Conservation (phyloP, 1,140 invertebrate species). For the Drosophila sp. region DNA sequence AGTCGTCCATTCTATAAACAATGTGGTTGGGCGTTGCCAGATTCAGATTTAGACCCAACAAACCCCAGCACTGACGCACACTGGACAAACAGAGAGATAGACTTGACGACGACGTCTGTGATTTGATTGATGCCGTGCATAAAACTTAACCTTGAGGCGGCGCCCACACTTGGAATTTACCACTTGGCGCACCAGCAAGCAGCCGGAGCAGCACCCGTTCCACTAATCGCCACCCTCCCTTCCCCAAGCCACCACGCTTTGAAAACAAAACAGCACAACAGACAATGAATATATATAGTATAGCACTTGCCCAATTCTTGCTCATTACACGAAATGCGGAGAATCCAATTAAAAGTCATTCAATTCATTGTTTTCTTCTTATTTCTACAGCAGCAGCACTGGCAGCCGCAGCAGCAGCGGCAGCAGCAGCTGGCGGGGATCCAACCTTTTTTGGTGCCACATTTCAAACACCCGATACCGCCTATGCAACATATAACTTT, state of each 20-base stretch:
- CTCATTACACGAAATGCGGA: slow-evolving; percentile 26
- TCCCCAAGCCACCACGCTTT: neutral
- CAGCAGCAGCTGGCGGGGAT: slow-evolving; percentile 54
- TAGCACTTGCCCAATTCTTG: slow-evolving; percentile 62
- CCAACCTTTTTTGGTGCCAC: slow-evolving; percentile 66
- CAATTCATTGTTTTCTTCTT: neutral
- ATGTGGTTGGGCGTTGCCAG: slow-evolving; percentile 45
- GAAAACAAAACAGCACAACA: too few species aligned
- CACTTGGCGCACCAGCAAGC: slow-evolving; percentile 59
- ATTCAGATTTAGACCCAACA: neutral
- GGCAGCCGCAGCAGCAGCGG: slow-evolving; percentile 55
- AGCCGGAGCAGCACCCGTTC: slow-evolving; percentile 34
- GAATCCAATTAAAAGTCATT: slow-evolving; percentile 43
- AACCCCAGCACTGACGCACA: slow-evolving; percentile 29
- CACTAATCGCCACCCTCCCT: slow-evolving; percentile 44
- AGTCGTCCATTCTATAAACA: slow-evolving; percentile 44
- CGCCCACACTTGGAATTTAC: slow-evolving; percentile 74
- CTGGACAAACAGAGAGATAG: slow-evolving; percentile 37
- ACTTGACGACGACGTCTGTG: slow-evolving; percentile 52
- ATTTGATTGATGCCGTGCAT: slow-evolving; percentile 68
- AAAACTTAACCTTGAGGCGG: slow-evolving; percentile 59
- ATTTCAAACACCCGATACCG: slow-evolving; percentile 71
- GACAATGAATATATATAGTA: too few species aligned
- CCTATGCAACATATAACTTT: slow-evolving; percentile 69
- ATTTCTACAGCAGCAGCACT: slow-evolving; percentile 52